Base-by-base conservation (phyloP, 1,140 invertebrate genomes). In the Trinorchestia longiramus region DNA sequence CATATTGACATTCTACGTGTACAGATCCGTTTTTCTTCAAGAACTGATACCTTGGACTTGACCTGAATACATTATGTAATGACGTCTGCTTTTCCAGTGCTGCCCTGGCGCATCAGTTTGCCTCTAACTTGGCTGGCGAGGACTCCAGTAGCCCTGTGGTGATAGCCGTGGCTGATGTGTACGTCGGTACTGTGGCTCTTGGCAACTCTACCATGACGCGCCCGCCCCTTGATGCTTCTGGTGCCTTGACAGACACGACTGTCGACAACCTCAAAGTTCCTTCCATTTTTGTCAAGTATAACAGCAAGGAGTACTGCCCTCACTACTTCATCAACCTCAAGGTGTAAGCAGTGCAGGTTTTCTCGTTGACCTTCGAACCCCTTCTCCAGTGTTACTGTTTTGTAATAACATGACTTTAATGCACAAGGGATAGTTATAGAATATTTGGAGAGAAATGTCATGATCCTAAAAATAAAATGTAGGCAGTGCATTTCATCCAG, bases 301-400 rank as follows among this genome's bases (percentile, higher is more conserved):
- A 95, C 40, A 15, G 6, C 43, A 53, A 88, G 43, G 87, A 88
- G 95, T 95, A 57, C 95, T 88, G 43, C 42, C 95, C 77, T 11
- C 95, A 88, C 53, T 43, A 44, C n/a, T 95, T 44, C 43, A 95
- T 96, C 43, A 96, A 96, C 43, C 96, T 95, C 96, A 97, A 96
- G 91, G 87, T 97, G 97, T 97, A 91, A 96, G 97, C 36, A 43
- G 19, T 53, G 19, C 47, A 53, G 19, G 47, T 23, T 77, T 36
- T 77, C 62, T 77, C 62, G 1, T 53, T 53, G 47, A 53, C 47
- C n/a, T n/a, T 53, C 15, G 62, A 77, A 19, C 8, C 62, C 62
- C 62, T 77, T 3, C 1, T 23, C 62, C 62, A 23, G 62, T 77
- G 36, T 77, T 77, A 28, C 28, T 36, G 11, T 77, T 1, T 1